These are phyloP conservation scores for Oreortyx pictus DNA, from an alignment of 2,797 vertebrate genomes.

Conservation along the genomic window DNA sequence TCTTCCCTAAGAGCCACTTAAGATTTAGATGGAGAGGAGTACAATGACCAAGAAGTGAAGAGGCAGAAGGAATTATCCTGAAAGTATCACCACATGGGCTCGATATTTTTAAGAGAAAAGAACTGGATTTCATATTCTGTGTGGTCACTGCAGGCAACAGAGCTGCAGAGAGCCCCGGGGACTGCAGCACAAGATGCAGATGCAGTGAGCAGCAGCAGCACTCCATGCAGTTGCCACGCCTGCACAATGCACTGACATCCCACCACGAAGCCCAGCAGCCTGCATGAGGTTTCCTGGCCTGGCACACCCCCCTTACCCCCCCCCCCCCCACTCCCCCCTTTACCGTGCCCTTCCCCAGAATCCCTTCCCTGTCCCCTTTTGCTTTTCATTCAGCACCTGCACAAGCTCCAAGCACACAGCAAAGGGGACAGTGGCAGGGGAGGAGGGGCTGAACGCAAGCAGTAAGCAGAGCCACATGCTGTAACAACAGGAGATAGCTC, in stretches of 20 bases:
- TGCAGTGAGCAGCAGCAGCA: accelerated
- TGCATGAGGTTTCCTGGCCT: not conserved
- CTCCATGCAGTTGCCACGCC: not conserved
- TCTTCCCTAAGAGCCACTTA: not conserved
- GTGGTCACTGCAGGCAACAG: not conserved
- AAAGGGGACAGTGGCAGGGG: not conserved
- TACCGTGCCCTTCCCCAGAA: no score
- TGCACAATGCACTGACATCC: accelerated
- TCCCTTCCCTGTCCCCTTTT: no score
- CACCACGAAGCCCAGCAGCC: not conserved
- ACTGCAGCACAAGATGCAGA: not conserved
- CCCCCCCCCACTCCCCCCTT: no score
- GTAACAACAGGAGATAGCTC: not conserved
- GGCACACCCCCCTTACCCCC: no score
- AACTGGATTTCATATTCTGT: not conserved
- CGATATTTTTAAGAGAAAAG: not conserved
- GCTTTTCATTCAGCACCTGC: no score
- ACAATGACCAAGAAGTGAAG: not conserved
- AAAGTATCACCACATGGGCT: no score
- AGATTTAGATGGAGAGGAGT: not conserved
- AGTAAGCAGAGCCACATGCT: accelerated
- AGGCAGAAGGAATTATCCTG: not conserved
- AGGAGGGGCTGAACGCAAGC: no score
- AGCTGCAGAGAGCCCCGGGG: not conserved
- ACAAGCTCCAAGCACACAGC: accelerated